Evolutionary conservation across 2,113 vertebrate species (phyloP), one percentile per base, ranked within the genome.

Genomic region (Pelusios castaneus): DNA sequence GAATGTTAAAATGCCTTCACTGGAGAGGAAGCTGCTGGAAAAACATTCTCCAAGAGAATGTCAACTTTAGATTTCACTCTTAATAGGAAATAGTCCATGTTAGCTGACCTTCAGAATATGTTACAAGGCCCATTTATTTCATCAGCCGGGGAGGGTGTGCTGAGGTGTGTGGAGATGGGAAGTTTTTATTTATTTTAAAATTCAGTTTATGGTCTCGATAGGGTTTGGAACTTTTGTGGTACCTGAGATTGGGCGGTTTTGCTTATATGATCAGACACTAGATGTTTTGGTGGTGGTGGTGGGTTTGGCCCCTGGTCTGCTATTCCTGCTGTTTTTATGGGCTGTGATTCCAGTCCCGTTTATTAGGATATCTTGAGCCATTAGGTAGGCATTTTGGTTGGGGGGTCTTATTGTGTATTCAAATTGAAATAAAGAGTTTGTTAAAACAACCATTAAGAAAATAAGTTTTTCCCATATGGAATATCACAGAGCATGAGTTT

Each of bases 401-500:
- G 19, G 9, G 38, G n/a, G 16, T 38, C 19, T 70, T 38, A 70
- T n/a, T 76, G 41, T 45, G 73, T 43, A 25, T 76, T 76, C 70
- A 75, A 25, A 43, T 8, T 75, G 41, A 43, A 75, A 43, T 11
- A 25, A 75, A 43, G 5, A 41, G 13, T 25, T 25, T 75, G 41
- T 75, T 76, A 12, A 16, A 76, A 76, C 7, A 75, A 41, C 38
- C 27, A 45, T 27, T 45, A 76, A 76, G 73, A 13, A 85, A 83
- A 5, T 67, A 3, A 16, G 21, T 0, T 1, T 0, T 25, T 43
- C 58, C 25, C 12, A 12, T 13, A 25, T 76, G 43, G 41, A 76
- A 76, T 76, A 22, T 76, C 41, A 45, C 41, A 45, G 12, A 43
- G 24, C 7, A 11, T 76, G 38, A 76, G 43, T 45, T 76, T 76